These are phyloP conservation scores for Promerops cafer DNA, from an alignment of 2,113 vertebrate species.

Conservation along the genomic window DNA sequence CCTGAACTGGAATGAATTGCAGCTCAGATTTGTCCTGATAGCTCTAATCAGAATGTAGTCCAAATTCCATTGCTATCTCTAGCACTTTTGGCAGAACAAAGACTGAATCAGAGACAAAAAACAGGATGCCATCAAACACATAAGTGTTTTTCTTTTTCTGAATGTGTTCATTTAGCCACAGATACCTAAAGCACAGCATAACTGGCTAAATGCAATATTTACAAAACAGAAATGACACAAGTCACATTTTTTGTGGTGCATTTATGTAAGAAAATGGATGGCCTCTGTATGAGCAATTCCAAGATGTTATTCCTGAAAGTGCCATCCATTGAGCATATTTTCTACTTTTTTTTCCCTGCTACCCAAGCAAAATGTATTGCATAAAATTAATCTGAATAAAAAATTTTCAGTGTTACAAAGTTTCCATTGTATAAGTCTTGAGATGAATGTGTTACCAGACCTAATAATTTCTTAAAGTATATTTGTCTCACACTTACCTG, in stretches of 20 bases:
- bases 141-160: neutral
- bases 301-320: neutral
- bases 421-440: neutral
- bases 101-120: conserved; percentile 1
- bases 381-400: neutral
- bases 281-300: neutral
- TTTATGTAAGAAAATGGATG: neutral
- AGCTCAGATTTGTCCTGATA: neutral
- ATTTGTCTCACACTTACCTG: neutral
- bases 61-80: conserved; percentile 29
- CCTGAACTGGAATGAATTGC: neutral
- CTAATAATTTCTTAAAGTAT: neutral
- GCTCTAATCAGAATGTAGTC: neutral
- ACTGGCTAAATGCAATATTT: neutral
- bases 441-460: neutral
- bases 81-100: conserved; percentile 11
- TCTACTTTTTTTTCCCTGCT: neutral
- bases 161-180: neutral
- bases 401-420: neutral
- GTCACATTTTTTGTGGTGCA: neutral
- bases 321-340: neutral
- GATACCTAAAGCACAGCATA: neutral
- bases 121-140: neutral
- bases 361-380: neutral
- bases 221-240: neutral